Conservation (phyloP, 2,797 vertebrate genomes). For the Agapornis canus region DNA sequence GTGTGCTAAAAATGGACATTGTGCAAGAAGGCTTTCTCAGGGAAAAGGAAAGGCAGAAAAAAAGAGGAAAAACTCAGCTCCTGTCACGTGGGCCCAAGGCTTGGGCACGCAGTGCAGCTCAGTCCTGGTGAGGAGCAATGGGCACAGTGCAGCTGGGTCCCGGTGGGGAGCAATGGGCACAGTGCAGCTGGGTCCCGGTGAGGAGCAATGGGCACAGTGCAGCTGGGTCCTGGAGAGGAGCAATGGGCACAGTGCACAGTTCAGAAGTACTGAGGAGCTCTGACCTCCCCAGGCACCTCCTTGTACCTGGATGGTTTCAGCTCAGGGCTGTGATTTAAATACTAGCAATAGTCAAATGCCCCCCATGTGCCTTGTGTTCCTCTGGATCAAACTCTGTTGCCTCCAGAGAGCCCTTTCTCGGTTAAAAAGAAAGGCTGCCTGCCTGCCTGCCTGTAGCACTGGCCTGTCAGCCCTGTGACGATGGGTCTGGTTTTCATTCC, state of each 20-base stretch:
- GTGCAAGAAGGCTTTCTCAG: conserved; percentile 54
- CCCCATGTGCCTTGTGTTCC: neutral
- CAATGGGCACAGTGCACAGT: neutral
- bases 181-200: neutral
- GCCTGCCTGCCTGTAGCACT: neutral
- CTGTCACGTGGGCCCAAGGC: neutral
- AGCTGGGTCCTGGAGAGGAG: neutral
- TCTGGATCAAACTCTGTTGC: neutral
- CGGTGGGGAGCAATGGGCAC: too few relatives aligned
- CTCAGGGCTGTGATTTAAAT: conserved; percentile 2
- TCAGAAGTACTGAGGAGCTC: neutral
- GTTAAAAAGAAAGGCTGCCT: neutral
- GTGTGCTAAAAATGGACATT: conserved; percentile 64
- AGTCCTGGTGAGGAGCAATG: too few relatives aligned
- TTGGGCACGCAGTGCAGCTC: neutral
- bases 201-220: neutral
- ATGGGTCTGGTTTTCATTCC: conserved; percentile 71
- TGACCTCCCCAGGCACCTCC: neutral
- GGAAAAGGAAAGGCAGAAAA: neutral
- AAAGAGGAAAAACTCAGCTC: neutral
- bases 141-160: too few relatives aligned
- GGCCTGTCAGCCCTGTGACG: conserved; percentile 46
- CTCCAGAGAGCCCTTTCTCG: conserved; percentile 1
- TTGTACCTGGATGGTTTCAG: neutral
- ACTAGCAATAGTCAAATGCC: neutral